A percentile compares a stretch with the other conserved stretches of the same genome.
Conservation (phyloP, 2,797 vertebrate genomes). For the Protosalanx chinensis region DNA sequence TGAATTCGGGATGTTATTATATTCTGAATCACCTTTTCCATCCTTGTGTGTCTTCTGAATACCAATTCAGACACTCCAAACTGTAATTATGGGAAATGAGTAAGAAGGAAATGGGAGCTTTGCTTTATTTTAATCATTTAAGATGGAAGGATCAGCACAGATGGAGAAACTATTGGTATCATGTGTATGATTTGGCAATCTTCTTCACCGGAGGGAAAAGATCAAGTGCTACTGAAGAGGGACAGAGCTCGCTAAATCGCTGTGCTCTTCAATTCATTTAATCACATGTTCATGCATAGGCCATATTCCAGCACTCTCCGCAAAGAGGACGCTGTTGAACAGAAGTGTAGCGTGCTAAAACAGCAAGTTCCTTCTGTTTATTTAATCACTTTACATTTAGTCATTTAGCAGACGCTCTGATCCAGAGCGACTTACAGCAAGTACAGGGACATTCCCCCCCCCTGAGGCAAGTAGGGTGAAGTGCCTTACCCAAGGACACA, state of each 20-base stretch:
- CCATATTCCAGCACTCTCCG: neutral
- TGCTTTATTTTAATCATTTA: conserved; percentile 26
- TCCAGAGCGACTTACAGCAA: too few species aligned
- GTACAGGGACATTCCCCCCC: too few species aligned
- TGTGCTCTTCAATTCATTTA: neutral
- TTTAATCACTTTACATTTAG: neutral
- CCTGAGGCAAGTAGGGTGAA: too few species aligned
- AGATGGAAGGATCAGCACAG: neutral
- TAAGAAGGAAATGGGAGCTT: conserved; percentile 31
- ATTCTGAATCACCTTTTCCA: conserved; percentile 31
- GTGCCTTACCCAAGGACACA: too few species aligned
- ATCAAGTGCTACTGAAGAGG: neutral
- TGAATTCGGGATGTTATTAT: conserved; percentile 32
- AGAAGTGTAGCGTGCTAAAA: neutral
- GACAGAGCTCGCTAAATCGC: neutral
- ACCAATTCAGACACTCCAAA: conserved; percentile 20
- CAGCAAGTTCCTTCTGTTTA: neutral
- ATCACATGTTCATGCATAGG: conserved; percentile 9
- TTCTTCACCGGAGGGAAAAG: neutral
- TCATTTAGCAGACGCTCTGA: too few species aligned
- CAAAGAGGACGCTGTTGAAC: neutral
- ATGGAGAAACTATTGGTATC: conserved; percentile 11
- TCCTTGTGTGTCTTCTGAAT: conserved; percentile 8
- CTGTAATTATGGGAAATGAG: conserved; percentile 41
- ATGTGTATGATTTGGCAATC: conserved; percentile 6